Percentiles rank a stretch among this genome's conserved stretches.
Evolutionary conservation across 2,888 invertebrate species (phyloP).

Genomic region (Ceriagrion tenellum): DNA sequence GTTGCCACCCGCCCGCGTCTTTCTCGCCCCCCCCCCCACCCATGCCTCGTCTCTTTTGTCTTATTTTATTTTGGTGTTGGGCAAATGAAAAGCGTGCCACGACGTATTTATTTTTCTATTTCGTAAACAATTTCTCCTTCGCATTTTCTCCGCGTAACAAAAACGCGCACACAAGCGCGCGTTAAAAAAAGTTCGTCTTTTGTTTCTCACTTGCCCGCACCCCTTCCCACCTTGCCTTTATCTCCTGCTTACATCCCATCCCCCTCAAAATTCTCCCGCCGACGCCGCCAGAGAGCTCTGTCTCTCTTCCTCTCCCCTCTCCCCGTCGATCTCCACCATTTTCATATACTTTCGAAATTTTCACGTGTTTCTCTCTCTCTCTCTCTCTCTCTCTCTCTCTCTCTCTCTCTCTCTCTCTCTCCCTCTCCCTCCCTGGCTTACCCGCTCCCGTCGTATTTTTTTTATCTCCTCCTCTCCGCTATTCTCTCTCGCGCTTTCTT

Average conservation of each 20-base stretch:
- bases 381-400: no score
- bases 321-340: background rate
- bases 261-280: no score
- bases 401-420: background rate
- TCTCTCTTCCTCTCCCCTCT: background rate
- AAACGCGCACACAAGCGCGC: background rate
- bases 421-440: no score
- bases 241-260: background rate
- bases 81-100: background rate
- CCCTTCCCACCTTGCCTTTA: background rate
- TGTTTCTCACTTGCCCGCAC: background rate
- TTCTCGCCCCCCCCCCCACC: background rate
- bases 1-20: background rate
- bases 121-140: slow-evolving; percentile 8
- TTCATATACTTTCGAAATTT: background rate
- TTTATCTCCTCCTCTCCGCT: background rate
- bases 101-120: background rate
- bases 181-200: background rate
- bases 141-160: background rate
- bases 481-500: background rate
- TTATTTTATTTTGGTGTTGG: background rate
- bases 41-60: no score
- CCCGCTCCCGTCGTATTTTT: no score
- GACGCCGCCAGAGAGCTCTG: background rate
- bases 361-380: background rate